A percentile compares a stretch with the other conserved stretches of the same genome.
Conservation (phyloP, 2,888 invertebrate genomes). For the Tiliacea aurago region DNA sequence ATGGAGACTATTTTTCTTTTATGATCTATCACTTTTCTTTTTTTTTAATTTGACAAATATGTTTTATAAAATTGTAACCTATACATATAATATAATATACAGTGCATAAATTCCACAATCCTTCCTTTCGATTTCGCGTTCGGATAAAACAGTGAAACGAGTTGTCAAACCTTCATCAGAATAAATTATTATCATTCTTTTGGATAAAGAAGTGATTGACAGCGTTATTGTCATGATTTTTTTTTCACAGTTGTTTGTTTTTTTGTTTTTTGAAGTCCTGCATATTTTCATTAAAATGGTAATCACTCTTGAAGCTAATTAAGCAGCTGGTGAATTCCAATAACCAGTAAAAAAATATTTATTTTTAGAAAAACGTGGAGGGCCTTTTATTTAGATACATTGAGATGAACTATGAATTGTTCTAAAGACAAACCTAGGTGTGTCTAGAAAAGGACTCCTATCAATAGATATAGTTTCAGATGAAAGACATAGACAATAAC, state of each 20-base stretch:
- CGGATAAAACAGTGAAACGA: slow-evolving; percentile 49
- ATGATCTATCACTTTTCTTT: too few relatives aligned
- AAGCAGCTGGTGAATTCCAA: not conserved
- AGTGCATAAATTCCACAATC: slow-evolving; percentile 26
- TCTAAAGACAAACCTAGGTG: not conserved
- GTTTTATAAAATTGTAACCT: not conserved
- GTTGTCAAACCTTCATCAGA: slow-evolving; percentile 63
- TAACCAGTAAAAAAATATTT: not conserved
- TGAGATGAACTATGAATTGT: not conserved
- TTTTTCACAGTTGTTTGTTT: slow-evolving; percentile 24
- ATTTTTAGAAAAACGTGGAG: too few relatives aligned
- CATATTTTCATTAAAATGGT: not conserved
- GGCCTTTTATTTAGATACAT: too few relatives aligned
- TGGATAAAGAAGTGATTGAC: slow-evolving; percentile 51
- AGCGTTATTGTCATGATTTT: slow-evolving; percentile 43
- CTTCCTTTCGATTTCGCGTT: slow-evolving; percentile 39
- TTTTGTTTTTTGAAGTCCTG: slow-evolving; percentile 12
- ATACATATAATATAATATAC: not conserved
- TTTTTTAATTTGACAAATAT: too few relatives aligned
- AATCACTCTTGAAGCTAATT: not conserved
- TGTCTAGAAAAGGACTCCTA: not conserved
- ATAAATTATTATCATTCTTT: slow-evolving; percentile 53
- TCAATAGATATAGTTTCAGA: not conserved
- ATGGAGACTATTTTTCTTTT: too few relatives aligned
- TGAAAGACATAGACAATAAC: not conserved